Base-by-base conservation (phyloP, 2,113 vertebrate species). In the Callionymus lyra region DNA sequence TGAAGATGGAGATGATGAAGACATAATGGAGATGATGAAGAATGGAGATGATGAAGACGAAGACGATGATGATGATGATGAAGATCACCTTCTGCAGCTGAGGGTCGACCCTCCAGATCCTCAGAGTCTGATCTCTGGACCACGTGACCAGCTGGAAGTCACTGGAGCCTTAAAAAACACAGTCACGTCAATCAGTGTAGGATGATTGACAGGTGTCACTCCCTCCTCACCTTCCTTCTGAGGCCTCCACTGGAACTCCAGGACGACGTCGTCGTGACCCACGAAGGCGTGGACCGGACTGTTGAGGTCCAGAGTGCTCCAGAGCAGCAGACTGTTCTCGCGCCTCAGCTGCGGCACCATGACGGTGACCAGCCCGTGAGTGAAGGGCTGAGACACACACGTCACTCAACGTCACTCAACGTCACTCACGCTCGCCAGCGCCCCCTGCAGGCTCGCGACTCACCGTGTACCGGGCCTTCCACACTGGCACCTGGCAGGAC, bases 381-480 rank as follows among this genome's bases (percentile, higher is more conserved):
- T 93, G 80, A 99, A 99, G 10, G 95, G 95, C 94, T 99, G 56
- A 2, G 1, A 31, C n/a, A 21, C 21, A 18, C 31, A 21, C 6
- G 10, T 33, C 13, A 21, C 11, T 27, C 12, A 46, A n/a, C n/a
- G n/a, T n/a, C 17, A 27, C 12, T 49, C 9, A 32, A 10, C 8
- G 5, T 12, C 19, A 41, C 2, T 32, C 37, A 16, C 10, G 13
- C 12, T 17, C 27, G 37, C n/a, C 18, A 31, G 5, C 6, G 4
- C 12, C 34, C 1, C 11, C 10, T 4, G 12, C 41, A 16, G 5
- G 33, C 10, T 11, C 10, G 10, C 17, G 8, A 65, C 89, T 86
- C 67, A 98, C 95, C 10, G 94, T 95, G 76, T 99, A 98, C 56
- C 95, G 79, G 43, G 93, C 95, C 69, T 99, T 99, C 95, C 95